Evolutionary conservation across 1,140 invertebrate genomes (phyloP).

Genomic region (Halictus rubicundus): DNA sequence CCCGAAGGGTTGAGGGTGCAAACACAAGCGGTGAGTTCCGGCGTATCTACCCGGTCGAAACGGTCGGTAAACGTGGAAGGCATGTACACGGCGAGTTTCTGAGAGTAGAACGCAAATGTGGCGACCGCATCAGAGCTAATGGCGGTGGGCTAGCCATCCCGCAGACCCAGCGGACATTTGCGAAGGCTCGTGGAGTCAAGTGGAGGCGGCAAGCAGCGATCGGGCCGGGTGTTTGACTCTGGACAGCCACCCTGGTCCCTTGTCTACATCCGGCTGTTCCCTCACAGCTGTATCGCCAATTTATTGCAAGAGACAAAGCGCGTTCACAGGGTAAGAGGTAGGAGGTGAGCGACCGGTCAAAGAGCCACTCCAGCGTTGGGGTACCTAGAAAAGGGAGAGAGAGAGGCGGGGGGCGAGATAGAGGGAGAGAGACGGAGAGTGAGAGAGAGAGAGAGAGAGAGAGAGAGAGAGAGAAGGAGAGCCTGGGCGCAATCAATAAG

Average conservation of each 20-base stretch:
- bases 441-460: neutral
- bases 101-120: too few relatives aligned
- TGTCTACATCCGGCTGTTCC: neutral
- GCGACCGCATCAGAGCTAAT: too few relatives aligned
- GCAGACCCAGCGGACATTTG: too few relatives aligned
- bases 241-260: neutral
- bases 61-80: too few relatives aligned
- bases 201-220: neutral
- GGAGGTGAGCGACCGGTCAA: constrained; percentile 40
- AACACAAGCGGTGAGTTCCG: too few relatives aligned
- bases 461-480: neutral
- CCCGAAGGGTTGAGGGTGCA: too few relatives aligned
- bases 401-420: neutral
- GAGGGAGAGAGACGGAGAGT: neutral
- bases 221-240: neutral
- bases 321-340: constrained; percentile 31
- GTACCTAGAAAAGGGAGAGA: constrained; percentile 6
- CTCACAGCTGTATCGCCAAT: neutral
- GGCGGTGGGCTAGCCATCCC: too few relatives aligned
- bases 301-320: constrained; percentile 9
- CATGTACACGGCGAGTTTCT: too few relatives aligned
- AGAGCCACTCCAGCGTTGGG: constrained; percentile 27
- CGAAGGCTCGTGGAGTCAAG: too few relatives aligned
- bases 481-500: constrained; percentile 27
- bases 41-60: too few relatives aligned